These are phyloP conservation scores for Proteles cristata DNA, from an alignment of 2,113 vertebrate species.

Conservation along the genomic window DNA sequence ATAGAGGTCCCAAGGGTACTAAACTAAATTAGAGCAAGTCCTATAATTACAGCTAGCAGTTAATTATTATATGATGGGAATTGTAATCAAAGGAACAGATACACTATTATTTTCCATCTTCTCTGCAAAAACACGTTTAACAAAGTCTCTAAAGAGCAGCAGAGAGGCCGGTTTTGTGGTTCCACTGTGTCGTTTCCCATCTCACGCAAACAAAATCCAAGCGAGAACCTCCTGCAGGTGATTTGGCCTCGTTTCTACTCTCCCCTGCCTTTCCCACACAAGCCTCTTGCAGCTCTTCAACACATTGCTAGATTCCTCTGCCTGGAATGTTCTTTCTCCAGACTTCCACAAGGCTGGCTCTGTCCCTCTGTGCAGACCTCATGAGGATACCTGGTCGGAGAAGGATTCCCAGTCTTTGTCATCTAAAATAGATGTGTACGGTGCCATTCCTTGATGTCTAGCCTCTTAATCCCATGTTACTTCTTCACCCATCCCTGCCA, in stretches of 20 bases:
- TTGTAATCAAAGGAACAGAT: constrained; percentile 73
- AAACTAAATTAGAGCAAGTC: constrained; percentile 73
- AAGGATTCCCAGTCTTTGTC: neutral
- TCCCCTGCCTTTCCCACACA: neutral
- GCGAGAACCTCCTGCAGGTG: neutral
- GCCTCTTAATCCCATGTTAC: neutral
- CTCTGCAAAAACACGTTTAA: neutral
- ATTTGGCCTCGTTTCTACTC: fast-evolving
- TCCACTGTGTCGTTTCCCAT: fast-evolving
- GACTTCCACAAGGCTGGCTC: neutral
- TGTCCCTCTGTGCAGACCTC: neutral
- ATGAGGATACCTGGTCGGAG: neutral
- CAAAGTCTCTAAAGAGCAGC: neutral
- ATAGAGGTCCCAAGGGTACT: constrained; percentile 66
- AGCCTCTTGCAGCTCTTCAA: neutral
- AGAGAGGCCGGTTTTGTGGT: neutral
- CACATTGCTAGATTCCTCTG: neutral
- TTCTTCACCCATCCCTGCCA: fast-evolving
- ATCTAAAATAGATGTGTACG: neutral
- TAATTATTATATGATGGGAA: constrained; percentile 75
- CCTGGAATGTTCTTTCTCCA: neutral
- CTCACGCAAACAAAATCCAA: neutral
- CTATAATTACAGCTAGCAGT: constrained; percentile 74
- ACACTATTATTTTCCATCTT: constrained; percentile 59
- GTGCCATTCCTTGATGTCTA: fast-evolving